Conservation (phyloP, 53 echinoderm and acorn worm species). For the Echinometra lucunter region DNA sequence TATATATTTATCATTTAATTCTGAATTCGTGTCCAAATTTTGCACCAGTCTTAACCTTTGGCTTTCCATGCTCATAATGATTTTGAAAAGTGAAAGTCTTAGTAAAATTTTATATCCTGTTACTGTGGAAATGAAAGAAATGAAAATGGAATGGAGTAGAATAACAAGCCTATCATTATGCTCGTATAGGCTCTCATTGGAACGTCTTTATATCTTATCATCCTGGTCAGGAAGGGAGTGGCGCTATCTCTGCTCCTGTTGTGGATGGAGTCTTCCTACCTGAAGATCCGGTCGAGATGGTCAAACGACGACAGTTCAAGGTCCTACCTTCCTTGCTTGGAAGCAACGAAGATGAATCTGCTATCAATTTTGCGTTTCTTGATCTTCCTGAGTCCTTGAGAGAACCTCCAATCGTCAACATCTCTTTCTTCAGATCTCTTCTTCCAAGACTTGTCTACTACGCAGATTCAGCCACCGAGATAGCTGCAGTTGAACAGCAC, state of each 20-base stretch:
- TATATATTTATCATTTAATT: no score
- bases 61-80: no score
- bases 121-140: no score
- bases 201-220: not conserved
- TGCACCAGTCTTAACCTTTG: no score
- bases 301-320: slow-evolving; percentile 74
- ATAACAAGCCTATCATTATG: no score
- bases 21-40: no score
- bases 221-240: not conserved
- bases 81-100: no score
- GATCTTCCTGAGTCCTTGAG: slow-evolving; percentile 22
- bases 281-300: slow-evolving; percentile 72
- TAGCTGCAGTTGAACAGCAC: slow-evolving; percentile 78
- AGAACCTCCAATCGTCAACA: slow-evolving; percentile 60
- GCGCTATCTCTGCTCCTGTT: slow-evolving; percentile 64
- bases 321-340: slow-evolving; percentile 74
- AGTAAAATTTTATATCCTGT: no score
- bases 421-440: not conserved
- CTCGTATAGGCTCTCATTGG: no score
- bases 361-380: slow-evolving; percentile 63
- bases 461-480: slow-evolving; percentile 31
- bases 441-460: slow-evolving; percentile 66
- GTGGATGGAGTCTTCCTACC: slow-evolving; percentile 77
- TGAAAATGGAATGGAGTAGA: no score
- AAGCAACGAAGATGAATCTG: slow-evolving; percentile 79